Evolutionary conservation across 2,797 vertebrate species (phyloP), one percentile per base, ranked within the genome.

Genomic region (Rachycentron canadum): DNA sequence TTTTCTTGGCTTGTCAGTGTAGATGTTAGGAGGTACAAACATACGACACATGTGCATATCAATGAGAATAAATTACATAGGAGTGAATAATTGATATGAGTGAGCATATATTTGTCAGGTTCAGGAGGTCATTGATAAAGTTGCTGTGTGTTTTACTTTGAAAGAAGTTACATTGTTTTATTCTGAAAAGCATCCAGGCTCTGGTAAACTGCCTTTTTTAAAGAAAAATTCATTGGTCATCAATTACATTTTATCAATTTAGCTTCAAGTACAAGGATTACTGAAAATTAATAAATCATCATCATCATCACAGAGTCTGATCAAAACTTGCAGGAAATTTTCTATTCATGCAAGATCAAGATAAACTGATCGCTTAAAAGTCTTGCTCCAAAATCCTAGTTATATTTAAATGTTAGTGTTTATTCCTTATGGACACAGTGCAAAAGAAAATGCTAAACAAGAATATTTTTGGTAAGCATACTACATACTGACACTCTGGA

Each of bases 401-500:
- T 93, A 81, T 88, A 87, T 93, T 92, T 91, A 91, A 94, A 92
- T 88, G 84, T 90, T 90, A 77, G 82, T 93, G 88, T 93, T 93
- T 94, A 93, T 94, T 93, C 94, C 93, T 89, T 85, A 79, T 11
- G 92, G 93, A 93, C 86, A 67, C 79, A 73, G 88, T 84, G 87
- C 82, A 89, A 88, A 88, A 83, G 78, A 91, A 94, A 93, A 92
- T 91, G 92, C 93, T 92, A 93, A 94, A 95, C 93, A 94, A 94
- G 93, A 93, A 92, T 88, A 92, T 91, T 95, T 94, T 94, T 92
- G 90, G 93, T 94, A 93, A 94, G 92, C 90, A 89, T 93, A 92
- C 92, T 94, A 92, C 92, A 94, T 91, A 93, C 92, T 95, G 95
- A 95, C 94, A 93, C 93, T 92, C 83, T 84, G 91, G 88, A 95